Evolutionary conservation across 2,113 vertebrate genomes (phyloP), one percentile per base, ranked within the genome.

Genomic region (Trachemys scripta): DNA sequence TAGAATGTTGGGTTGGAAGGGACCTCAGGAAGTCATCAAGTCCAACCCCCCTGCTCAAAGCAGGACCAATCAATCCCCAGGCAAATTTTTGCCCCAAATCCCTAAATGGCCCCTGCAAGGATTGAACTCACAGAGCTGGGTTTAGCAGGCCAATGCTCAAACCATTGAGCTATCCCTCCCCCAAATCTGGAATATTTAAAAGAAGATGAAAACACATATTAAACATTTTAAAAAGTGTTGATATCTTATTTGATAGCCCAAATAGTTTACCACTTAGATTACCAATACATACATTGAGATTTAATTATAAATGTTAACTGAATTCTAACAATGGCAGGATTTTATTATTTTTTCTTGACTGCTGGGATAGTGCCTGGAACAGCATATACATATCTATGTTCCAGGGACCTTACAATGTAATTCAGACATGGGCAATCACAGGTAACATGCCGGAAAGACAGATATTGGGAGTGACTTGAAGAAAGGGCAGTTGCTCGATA

Each of bases 401-500:
- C 88, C 29, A 10, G 76, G 57, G 17, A 84, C 14, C 13, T 78
- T 80, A 31, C 20, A 79, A 79, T 45, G 27, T 65, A 65, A 65
- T 65, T 38, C 69, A 49, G 56, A 76, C 62, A 31, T 65, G 13
- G 62, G 5, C 31, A 65, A 65, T 65, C 45, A 12, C 78, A 65
- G 75, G 78, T 1, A 19, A 35, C 8, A 80, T 27, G 45, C 20
- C 42, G 7, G 54, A 89, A 82, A 29, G 91, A 95, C 4, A 90
- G 80, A 31, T 2, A 49, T 10, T 13, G 81, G 72, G 45, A 91
- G 51, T 0, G 0, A 42, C 0, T n/a, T 22, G 19, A 86, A 89
- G 56, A 80, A 49, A 91, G 88, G 1, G 2, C 3, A 89, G 20
- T 42, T 5, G 1, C 7, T 72, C n/a, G 54, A 75, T 5, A 24